phyloP scores from a whole-genome alignment of 2,797 vertebrate species.

The Adrianichthys oophorus region DNA sequence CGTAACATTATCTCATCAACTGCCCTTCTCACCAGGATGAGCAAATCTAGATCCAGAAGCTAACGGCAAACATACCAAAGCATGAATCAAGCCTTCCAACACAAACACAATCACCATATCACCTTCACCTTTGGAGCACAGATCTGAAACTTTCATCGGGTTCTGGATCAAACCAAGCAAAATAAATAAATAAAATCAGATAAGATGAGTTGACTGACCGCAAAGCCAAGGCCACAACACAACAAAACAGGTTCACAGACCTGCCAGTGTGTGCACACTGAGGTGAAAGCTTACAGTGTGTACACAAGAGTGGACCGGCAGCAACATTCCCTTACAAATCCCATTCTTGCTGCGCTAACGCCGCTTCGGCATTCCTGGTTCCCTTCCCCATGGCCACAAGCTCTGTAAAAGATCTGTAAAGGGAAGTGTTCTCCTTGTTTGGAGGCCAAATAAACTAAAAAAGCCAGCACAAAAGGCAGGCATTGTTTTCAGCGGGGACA shows the following conservation, averaged over 20 bases:
- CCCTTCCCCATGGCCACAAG: not conserved
- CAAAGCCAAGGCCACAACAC: conserved; percentile 53
- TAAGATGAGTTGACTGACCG: conserved; percentile 70
- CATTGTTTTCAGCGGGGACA: not conserved
- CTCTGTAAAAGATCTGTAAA: not conserved
- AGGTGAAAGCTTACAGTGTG: conserved; percentile 46
- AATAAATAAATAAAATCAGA: conserved; percentile 30
- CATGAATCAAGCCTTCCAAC: conserved; percentile 51
- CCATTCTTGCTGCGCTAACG: conserved; percentile 3
- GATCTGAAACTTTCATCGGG: too few relatives aligned
- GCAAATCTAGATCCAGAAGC: conserved; percentile 50
- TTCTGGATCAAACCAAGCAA: not conserved
- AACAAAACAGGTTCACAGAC: conserved; percentile 49
- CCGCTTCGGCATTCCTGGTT: not conserved
- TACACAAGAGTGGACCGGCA: conserved; percentile 48
- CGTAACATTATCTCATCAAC: conserved; percentile 14
- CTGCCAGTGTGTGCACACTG: conserved; percentile 44
- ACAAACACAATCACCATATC: conserved; percentile 18
- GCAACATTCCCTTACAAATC: conserved; percentile 38
- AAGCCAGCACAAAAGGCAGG: conserved; percentile 1
- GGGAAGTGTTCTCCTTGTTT: not conserved
- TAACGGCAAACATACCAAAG: conserved; percentile 23
- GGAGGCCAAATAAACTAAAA: not conserved
- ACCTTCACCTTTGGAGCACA: too few relatives aligned
- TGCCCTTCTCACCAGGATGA: conserved; percentile 34